Percentiles rank a stretch among this genome's conserved stretches.
phyloP scores from a whole-genome alignment of 2,888 invertebrate genomes.

The Muscina levida region DNA sequence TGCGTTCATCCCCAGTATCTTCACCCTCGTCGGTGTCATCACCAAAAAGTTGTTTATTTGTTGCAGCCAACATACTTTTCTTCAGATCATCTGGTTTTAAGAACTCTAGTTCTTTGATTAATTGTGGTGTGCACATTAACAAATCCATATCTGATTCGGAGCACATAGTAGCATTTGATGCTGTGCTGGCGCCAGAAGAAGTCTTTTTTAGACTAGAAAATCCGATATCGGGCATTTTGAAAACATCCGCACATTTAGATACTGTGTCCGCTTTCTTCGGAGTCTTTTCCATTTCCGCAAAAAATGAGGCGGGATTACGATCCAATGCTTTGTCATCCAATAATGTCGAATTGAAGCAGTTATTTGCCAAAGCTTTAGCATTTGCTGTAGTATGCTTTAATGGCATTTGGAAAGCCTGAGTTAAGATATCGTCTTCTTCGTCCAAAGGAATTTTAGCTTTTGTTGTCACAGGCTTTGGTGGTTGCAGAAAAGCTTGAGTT shows the following conservation, averaged over 20 bases:
- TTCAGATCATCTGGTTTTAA: conserved; percentile 29
- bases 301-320: conserved; percentile 44
- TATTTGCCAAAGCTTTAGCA: background rate
- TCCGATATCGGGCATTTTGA: conserved; percentile 48
- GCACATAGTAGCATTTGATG: background rate
- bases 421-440: conserved; percentile 51
- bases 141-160: conserved; percentile 61
- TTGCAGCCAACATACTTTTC: conserved; percentile 41
- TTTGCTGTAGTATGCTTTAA: background rate
- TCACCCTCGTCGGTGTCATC: conserved; percentile 63
- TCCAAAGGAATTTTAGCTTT: conserved; percentile 23
- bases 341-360: conserved; percentile 55
- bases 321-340: conserved; percentile 18
- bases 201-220: conserved; percentile 17
- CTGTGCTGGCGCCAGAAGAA: conserved; percentile 25
- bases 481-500: conserved; percentile 47
- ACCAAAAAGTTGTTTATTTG: conserved; percentile 60
- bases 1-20: conserved; percentile 35
- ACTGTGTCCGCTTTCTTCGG: conserved; percentile 26
- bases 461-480: background rate
- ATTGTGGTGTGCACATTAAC: conserved; percentile 67
- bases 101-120: conserved; percentile 59
- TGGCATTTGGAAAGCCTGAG: conserved; percentile 46
- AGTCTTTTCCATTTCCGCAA: conserved; percentile 44
- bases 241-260: background rate